Conservation (phyloP, 1,140 invertebrate genomes). For the Pseudomyrmex flavicornis region DNA sequence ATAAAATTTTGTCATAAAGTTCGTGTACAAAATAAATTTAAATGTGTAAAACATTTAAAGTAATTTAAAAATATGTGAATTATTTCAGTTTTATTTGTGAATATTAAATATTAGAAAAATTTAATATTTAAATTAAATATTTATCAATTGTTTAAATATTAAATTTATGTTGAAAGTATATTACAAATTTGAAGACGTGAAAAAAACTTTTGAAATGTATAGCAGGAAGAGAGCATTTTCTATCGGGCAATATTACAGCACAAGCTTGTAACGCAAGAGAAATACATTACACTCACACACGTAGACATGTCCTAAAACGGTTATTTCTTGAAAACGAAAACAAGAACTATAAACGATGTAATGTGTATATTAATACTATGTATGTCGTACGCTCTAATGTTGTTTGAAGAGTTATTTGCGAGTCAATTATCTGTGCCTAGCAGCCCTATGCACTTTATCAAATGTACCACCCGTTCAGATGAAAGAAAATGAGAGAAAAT, state of each 20-base stretch:
- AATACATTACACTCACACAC: slow-evolving; percentile 37
- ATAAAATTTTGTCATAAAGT: neutral
- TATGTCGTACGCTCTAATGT: slow-evolving; percentile 86
- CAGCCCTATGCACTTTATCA: slow-evolving; percentile 86
- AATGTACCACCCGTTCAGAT: slow-evolving; percentile 85
- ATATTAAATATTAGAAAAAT: neutral
- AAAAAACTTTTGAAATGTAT: neutral
- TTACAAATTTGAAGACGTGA: neutral
- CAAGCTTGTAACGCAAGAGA: slow-evolving; percentile 21
- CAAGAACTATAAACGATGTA: slow-evolving; percentile 75
- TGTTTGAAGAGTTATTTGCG: slow-evolving; percentile 86
- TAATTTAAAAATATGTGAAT: neutral
- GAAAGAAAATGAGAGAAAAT: slow-evolving; percentile 79
- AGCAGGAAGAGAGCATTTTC: neutral
- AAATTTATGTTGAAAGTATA: neutral
- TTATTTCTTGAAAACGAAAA: slow-evolving; percentile 73
- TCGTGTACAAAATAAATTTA: too few relatives aligned
- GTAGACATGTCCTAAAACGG: slow-evolving; percentile 73
- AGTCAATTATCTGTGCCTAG: slow-evolving; percentile 86
- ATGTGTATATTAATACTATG: slow-evolving; percentile 84
- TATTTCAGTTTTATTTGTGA: neutral
- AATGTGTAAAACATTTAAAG: neutral
- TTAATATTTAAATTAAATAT: too few relatives aligned
- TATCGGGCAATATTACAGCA: slow-evolving; percentile 33
- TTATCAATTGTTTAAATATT: too few relatives aligned